phyloP scores from a whole-genome alignment of 2,888 invertebrate species.

The Drosophila kambysellisi region DNA sequence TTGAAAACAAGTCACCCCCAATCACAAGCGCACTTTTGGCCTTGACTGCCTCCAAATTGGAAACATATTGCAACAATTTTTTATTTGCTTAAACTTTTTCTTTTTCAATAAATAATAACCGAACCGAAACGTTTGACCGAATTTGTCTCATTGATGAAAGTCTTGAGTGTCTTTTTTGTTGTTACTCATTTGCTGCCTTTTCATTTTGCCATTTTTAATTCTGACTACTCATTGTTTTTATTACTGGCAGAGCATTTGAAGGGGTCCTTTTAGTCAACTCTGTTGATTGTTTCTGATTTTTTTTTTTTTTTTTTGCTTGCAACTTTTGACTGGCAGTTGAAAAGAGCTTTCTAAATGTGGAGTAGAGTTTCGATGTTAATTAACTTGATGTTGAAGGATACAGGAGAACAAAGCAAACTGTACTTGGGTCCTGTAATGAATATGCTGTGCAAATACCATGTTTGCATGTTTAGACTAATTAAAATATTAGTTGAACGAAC shows the following conservation, averaged over 20 bases:
- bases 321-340: constrained; percentile 25
- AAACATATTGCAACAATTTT: constrained; percentile 41
- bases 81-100: constrained; percentile 2
- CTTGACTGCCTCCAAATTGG: constrained; percentile 2
- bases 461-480: background rate
- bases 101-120: constrained; percentile 10
- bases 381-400: constrained; percentile 6
- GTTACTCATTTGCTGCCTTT: constrained; percentile 38
- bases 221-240: constrained; percentile 52
- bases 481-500: background rate
- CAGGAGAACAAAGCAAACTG: background rate
- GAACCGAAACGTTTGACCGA: constrained; percentile 52
- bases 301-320: background rate
- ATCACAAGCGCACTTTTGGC: constrained; percentile 15
- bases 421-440: background rate
- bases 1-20: constrained; percentile 26
- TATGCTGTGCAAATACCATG: too few relatives aligned
- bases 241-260: constrained; percentile 13
- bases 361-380: constrained; percentile 12
- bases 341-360: constrained; percentile 4
- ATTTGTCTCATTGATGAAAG: constrained; percentile 53
- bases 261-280: constrained; percentile 18
- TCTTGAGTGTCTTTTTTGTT: constrained; percentile 39
- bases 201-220: constrained; percentile 55
- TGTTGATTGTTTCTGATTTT: too few relatives aligned